Evolutionary conservation across 2,113 vertebrate species (phyloP), one percentile per base, ranked within the genome.

Genomic region (Dolichotis patagonum): DNA sequence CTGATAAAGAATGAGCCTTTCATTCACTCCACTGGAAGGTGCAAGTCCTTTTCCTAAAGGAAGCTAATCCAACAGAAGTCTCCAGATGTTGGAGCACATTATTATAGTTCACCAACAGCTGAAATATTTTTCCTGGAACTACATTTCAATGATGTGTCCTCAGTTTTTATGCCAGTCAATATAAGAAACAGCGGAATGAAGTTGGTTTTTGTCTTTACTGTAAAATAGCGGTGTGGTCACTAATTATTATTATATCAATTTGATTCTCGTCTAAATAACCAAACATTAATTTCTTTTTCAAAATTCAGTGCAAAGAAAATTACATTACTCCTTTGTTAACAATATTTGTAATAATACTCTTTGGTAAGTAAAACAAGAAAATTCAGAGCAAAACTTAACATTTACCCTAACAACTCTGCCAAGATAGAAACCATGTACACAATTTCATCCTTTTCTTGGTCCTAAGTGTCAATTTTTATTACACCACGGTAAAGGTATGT

Each of bases 201-300:
- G 26, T 5, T 2, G 1, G 17, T 38, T 75, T 86, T 56, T 63
- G 19, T 32, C 65, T 96, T 93, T 62, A 87, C 24, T 85, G 38
- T 80, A 92, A 97, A 93, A 94, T 38, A 85, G 22, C 69, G 35
- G 71, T 93, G 54, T 82, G 11, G 60, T 86, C 60, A 60, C 22
- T 43, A 2, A 46, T 52, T 52, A 69, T 43, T 19, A 69, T 52
- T 67, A 67, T 14, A 67, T 35, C 26, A 67, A 1, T 69, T 86
- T 80, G 41, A 77, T 17, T 49, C 19, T 13, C 75, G 81, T 77
- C 38, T 67, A 77, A 63, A 84, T 69, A 91, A 93, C 7, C n/a
- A 2, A 7, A 92, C 16, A 52, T 89, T 69, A 80, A 78, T 83
- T 32, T 30, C 69, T 67, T 46, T 52, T 73, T 43, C 83, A 86